Evolutionary conservation across 2,113 vertebrate genomes (phyloP).

Genomic region (Lethenteron camtschaticum): DNA sequence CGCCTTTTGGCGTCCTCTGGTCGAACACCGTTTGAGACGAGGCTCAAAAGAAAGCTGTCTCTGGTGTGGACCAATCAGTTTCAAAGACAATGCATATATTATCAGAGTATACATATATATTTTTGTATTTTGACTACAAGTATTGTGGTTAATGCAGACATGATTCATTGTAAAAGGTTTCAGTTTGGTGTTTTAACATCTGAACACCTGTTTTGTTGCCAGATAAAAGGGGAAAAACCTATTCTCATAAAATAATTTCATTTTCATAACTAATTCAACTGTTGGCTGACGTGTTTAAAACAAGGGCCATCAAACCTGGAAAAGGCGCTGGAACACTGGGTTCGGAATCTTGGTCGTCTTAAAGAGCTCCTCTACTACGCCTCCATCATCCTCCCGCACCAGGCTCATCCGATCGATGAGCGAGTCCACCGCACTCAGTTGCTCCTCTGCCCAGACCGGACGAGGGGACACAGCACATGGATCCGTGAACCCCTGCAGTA

Average conservation of each 20-base stretch:
- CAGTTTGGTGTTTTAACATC: not conserved
- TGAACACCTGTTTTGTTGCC: not conserved
- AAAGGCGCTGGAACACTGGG: constrained; percentile 69
- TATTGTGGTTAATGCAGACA: not conserved
- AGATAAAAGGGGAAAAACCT: constrained; percentile 5
- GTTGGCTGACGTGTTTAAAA: too few relatives aligned
- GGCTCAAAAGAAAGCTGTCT: too few relatives aligned
- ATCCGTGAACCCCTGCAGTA: too few relatives aligned
- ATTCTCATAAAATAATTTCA: not conserved
- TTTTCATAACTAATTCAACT: not conserved
- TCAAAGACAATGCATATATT: too few relatives aligned
- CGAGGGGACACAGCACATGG: not conserved
- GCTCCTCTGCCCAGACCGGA: constrained; percentile 24
- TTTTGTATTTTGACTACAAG: not conserved
- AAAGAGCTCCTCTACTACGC: constrained; percentile 39
- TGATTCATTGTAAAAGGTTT: not conserved
- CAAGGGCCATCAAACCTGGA: constrained; percentile 40
- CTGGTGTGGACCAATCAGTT: too few relatives aligned
- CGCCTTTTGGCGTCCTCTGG: too few relatives aligned
- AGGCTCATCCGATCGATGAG: constrained; percentile 82
- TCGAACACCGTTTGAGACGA: too few relatives aligned
- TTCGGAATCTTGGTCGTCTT: constrained; percentile 59
- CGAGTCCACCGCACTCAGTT: constrained; percentile 49
- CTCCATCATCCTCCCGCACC: constrained; percentile 29
- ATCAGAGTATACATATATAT: too few relatives aligned